Conservation (phyloP, 2,888 invertebrate genomes). For the Drosophila meridiana region DNA sequence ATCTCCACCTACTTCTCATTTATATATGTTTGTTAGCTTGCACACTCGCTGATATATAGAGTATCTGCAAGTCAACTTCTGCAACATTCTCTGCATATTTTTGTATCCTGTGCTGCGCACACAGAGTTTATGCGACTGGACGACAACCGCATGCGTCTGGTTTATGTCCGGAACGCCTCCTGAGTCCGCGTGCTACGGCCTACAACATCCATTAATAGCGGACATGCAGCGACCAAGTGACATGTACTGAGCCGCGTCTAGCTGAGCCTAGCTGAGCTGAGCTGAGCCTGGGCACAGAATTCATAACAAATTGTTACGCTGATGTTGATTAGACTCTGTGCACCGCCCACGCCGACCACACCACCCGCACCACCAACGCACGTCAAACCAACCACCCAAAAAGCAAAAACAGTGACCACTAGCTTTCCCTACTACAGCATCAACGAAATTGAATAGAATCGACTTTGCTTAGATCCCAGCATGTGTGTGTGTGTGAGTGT, state of each 20-base stretch:
- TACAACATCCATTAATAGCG: constrained; percentile 69
- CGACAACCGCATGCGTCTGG: constrained; percentile 47
- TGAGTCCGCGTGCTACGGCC: constrained; percentile 45
- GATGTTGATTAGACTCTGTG: constrained; percentile 65
- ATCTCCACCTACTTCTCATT: too few relatives aligned
- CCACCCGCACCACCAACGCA: neutral
- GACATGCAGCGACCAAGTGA: constrained; percentile 47
- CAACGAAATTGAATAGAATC: constrained; percentile 69
- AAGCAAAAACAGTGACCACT: constrained; percentile 38
- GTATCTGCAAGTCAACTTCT: neutral
- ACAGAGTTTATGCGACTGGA: constrained; percentile 5
- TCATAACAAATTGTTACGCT: constrained; percentile 72
- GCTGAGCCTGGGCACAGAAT: constrained; percentile 30
- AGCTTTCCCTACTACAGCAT: constrained; percentile 24
- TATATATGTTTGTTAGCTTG: too few relatives aligned
- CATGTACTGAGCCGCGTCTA: constrained; percentile 39
- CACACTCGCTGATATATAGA: neutral
- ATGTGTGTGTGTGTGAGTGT: neutral
- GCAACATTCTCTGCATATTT: neutral
- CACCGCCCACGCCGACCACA: neutral
- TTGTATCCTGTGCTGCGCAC: neutral
- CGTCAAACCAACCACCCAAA: constrained; percentile 45
- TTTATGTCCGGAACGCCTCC: constrained; percentile 42
- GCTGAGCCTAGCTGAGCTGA: constrained; percentile 1
- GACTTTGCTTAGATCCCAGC: constrained; percentile 22